Evolutionary conservation across 2,888 invertebrate species (phyloP), one percentile per base, ranked within the genome.

Genomic region (Boloria euphrosyne): DNA sequence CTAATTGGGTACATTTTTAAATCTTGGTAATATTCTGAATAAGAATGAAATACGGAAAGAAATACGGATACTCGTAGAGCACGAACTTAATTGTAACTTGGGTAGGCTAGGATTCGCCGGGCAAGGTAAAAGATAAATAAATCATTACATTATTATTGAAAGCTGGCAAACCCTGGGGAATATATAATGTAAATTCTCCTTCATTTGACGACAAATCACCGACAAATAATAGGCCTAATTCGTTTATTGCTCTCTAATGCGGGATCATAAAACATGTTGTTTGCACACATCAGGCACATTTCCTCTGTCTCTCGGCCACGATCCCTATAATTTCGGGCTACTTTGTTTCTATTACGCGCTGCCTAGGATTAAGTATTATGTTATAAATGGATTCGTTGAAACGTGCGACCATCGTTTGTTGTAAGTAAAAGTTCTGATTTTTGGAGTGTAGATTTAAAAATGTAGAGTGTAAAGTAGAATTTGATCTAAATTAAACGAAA

Each of bases 251-350:
- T 74, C 77, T 65, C 76, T 86, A 88, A 90, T 89, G 87, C 80
- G 79, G 78, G 79, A 80, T 83, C 84, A 87, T 89, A 89, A 87
- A 90, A 88, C 85, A 88, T 85, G 83, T 85, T 88, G 87, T 89
- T 89, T 87, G 85, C 83, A 78, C 73, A 77, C 79, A 80, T 84
- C 80, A 46, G 57, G 57, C 57, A 57, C 46, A 5, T 46, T 57
- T 22, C 46, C 57, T 46, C 57, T 38, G 57, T 57, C 57, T 57
- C 78, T 78, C 76, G 78, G 16, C 46, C 80, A 82, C 77, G 80
- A 79, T 79, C 76, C 78, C 79, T 80, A 80, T 85, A 85, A 85
- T 89, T 86, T 85, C 76, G 74, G 74, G 74, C 79, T 78, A 86
- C 85, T 89, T 89, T 85, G 87, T 89, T 87, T 86, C 82, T 83